Evolutionary conservation across 1,140 invertebrate species (phyloP), one percentile per base, ranked within the genome.

Genomic region (Trichogramma pretiosum): DNA sequence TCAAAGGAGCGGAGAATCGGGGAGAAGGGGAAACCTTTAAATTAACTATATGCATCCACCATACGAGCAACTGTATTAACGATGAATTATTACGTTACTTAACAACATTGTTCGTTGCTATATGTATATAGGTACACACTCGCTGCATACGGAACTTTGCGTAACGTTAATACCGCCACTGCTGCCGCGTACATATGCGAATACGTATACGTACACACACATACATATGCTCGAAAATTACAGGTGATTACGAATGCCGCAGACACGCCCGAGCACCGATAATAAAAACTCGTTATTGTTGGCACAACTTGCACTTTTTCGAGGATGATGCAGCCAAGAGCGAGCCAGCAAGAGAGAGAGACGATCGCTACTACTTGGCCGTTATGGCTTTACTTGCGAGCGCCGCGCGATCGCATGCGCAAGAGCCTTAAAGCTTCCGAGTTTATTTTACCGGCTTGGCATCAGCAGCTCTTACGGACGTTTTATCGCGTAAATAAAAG

Each of bases 341-440:
- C n/a, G n/a, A n/a, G n/a, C n/a, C 98, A 97, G 67, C 93, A 89
- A 81, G 93, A 92, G 56, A 98, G 74, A 74, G 93, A 93, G 67
- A 98, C 98, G 38, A 93, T 91, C 87, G 98, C 94, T 57, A 89
- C 87, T 59, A 93, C 89, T 51, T 89, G n/a, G n/a, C n/a, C n/a
- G n/a, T n/a, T n/a, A n/a, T n/a, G n/a, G n/a, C n/a, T n/a, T n/a
- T n/a, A n/a, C n/a, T n/a, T n/a, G n/a, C n/a, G n/a, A n/a, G n/a
- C n/a, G n/a, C n/a, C n/a, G n/a, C n/a, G n/a, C n/a, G n/a, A n/a
- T n/a, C n/a, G n/a, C n/a, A n/a, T n/a, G n/a, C n/a, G n/a, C n/a
- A n/a, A n/a, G n/a, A n/a, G n/a, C n/a, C n/a, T n/a, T n/a, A n/a
- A n/a, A n/a, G n/a, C n/a, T n/a, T n/a, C n/a, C n/a, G n/a, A n/a